Conservation (phyloP, 1,140 invertebrate genomes). For the Piezodorus guildinii region DNA sequence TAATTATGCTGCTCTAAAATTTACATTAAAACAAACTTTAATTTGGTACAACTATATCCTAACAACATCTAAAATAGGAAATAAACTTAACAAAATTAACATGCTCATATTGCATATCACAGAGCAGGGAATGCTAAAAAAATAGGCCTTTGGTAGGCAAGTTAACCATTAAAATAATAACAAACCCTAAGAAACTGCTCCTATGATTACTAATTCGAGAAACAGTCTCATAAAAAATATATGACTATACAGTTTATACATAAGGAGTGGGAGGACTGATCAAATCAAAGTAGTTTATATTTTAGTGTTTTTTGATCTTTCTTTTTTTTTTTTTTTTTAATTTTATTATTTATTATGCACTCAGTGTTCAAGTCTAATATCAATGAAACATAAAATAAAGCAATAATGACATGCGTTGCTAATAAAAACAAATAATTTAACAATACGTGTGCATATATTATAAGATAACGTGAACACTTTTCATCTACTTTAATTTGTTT, state of each 20-base stretch:
- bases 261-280: background rate
- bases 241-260: conserved; percentile 5
- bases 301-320: background rate
- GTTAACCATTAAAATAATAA: conserved; percentile 11
- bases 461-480: too few relatives aligned
- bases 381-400: background rate
- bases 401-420: background rate
- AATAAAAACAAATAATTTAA: background rate
- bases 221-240: conserved; percentile 14
- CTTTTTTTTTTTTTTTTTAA: background rate
- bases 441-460: too few relatives aligned
- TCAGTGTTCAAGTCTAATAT: background rate
- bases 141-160: conserved; percentile 16
- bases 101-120: conserved; percentile 2
- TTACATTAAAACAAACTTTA: background rate
- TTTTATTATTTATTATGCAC: background rate
- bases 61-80: conserved; percentile 2
- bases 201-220: background rate
- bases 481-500: too few relatives aligned
- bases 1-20: background rate
- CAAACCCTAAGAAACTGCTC: conserved; percentile 3
- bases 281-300: background rate
- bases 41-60: background rate
- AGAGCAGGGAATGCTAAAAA: background rate
- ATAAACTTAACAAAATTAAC: background rate